These are phyloP conservation scores for Drosophila formosana DNA, from an alignment of 2,888 invertebrate genomes.

Conservation along the genomic window DNA sequence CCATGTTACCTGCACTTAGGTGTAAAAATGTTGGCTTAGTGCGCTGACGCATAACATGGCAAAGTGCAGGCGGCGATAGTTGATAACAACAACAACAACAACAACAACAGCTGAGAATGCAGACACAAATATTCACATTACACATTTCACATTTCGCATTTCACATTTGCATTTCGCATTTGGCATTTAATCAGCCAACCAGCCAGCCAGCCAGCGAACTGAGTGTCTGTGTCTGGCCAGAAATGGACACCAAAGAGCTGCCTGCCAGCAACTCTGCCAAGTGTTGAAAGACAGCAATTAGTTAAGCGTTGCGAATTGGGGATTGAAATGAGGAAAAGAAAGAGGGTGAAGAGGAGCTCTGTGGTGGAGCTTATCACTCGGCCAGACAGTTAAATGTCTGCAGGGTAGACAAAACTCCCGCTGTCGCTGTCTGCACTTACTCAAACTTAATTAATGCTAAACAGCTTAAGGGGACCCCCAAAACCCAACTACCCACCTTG, in stretches of 20 bases:
- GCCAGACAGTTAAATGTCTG: slow-evolving; percentile 71
- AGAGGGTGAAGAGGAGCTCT: neutral
- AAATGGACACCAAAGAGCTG: slow-evolving; percentile 57
- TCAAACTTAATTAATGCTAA: slow-evolving; percentile 78
- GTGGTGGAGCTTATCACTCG: slow-evolving; percentile 66
- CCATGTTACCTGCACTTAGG: slow-evolving; percentile 62
- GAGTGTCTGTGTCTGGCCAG: slow-evolving; percentile 35
- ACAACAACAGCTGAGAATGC: slow-evolving; percentile 17
- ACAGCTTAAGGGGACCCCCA: slow-evolving; percentile 65
- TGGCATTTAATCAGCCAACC: slow-evolving; percentile 60
- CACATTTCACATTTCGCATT: slow-evolving; percentile 10
- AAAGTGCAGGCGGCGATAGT: slow-evolving; percentile 59
- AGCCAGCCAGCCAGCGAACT: slow-evolving; percentile 49
- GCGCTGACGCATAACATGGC: slow-evolving; percentile 73
- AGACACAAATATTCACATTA: too few species aligned
- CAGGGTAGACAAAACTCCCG: slow-evolving; percentile 23
- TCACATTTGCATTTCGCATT: slow-evolving; percentile 13
- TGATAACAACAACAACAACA: slow-evolving; percentile 66
- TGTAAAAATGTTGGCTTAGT: slow-evolving; percentile 81
- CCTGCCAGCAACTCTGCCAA: slow-evolving; percentile 38
- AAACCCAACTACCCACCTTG: neutral
- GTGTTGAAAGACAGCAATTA: slow-evolving; percentile 76
- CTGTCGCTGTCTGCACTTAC: slow-evolving; percentile 52
- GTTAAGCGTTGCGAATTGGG: slow-evolving; percentile 39
- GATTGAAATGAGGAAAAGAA: neutral